Evolutionary conservation across 2,797 vertebrate species (phyloP).

Genomic region (Pangasius djambal): DNA sequence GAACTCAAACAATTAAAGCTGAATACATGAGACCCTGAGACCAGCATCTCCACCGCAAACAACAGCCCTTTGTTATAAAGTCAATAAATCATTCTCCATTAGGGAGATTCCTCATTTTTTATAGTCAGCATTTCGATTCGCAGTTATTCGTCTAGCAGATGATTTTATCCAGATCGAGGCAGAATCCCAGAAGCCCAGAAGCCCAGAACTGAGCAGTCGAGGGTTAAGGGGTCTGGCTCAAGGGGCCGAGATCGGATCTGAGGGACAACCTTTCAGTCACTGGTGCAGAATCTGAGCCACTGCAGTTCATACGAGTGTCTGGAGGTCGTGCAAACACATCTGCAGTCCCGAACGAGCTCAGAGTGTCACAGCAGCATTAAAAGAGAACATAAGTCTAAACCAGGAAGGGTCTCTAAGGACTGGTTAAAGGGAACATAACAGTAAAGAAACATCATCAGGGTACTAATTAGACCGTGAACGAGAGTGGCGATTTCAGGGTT

Average conservation of each 20-base stretch:
- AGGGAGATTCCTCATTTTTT: not conserved
- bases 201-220: not conserved
- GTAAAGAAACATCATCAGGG: not conserved
- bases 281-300: not conserved
- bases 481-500: not conserved
- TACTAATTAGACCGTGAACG: not conserved
- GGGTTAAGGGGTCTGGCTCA: not conserved
- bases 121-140: not conserved
- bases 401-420: not conserved
- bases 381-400: not conserved
- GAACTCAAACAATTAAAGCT: slow-evolving; percentile 4
- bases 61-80: not conserved
- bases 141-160: not conserved
- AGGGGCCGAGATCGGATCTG: not conserved
- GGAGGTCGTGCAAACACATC: slow-evolving; percentile 64
- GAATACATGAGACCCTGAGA: not conserved
- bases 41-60: not conserved
- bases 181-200: not conserved
- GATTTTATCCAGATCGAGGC: not conserved
- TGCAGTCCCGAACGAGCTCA: slow-evolving; percentile 47
- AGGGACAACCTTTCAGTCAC: slow-evolving; percentile 1
- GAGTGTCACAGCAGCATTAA: not conserved
- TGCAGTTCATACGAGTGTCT: slow-evolving; percentile 53
- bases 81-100: not conserved
- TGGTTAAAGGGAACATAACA: not conserved